Percentiles rank a stretch among this genome's conserved stretches.
Conservation (phyloP, 2,113 vertebrate genomes). For the Globicephala melas region DNA sequence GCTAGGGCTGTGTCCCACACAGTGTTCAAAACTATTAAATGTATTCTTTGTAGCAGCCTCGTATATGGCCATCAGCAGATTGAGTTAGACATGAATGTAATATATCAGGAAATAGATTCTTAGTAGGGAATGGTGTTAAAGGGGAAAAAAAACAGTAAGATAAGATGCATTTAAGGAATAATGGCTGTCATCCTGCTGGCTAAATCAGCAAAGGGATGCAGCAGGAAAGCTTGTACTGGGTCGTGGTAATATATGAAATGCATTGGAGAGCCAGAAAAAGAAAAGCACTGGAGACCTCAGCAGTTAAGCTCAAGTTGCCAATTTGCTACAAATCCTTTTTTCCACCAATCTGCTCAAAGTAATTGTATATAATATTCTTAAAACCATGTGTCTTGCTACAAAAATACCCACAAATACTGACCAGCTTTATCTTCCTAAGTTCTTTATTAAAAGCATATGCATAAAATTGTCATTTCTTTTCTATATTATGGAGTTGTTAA, state of each 20-base stretch:
- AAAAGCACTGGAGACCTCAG: slow-evolving; percentile 37
- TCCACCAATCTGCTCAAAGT: slow-evolving; percentile 42
- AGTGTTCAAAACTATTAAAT: neutral
- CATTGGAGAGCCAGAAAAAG: slow-evolving; percentile 30
- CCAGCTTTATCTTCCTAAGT: slow-evolving; percentile 54
- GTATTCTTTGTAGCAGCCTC: slow-evolving; percentile 12
- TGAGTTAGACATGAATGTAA: slow-evolving; percentile 62
- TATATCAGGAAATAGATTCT: neutral
- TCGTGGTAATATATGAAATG: neutral
- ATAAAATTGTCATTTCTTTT: slow-evolving; percentile 41
- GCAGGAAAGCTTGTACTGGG: neutral
- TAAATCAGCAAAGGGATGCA: neutral
- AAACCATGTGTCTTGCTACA: slow-evolving; percentile 52
- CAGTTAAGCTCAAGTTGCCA: slow-evolving; percentile 63
- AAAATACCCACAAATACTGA: slow-evolving; percentile 49
- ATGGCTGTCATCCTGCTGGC: neutral
- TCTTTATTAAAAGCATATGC: slow-evolving; percentile 58
- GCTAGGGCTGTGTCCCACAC: neutral
- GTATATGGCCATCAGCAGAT: neutral
- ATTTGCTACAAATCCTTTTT: slow-evolving; percentile 48
- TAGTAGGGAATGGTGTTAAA: neutral
- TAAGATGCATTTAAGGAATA: neutral
- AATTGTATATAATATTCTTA: slow-evolving; percentile 54
- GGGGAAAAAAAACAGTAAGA: accelerated
- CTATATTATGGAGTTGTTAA: slow-evolving; percentile 30